phyloP scores from a whole-genome alignment of 2,113 vertebrate species.

The Bambusicola thoracicus region DNA sequence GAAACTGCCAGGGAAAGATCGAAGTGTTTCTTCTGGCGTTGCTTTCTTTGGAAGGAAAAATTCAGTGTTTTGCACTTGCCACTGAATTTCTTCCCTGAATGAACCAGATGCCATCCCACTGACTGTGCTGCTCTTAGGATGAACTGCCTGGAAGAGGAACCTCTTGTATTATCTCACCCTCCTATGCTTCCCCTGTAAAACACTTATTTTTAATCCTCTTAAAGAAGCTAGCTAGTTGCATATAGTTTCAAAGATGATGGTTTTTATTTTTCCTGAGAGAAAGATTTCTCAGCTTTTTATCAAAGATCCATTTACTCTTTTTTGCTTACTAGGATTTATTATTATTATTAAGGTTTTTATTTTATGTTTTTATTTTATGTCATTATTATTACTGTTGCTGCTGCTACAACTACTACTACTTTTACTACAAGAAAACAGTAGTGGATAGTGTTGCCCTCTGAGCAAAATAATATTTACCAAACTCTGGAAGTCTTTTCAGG shows the following conservation, averaged over 20 bases:
- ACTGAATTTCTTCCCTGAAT: background rate
- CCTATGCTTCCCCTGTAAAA: background rate
- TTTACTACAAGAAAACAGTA: background rate
- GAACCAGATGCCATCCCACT: background rate
- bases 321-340: background rate
- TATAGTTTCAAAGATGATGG: background rate
- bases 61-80: background rate
- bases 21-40: background rate
- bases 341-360: background rate
- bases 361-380: background rate
- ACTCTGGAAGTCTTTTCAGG: background rate
- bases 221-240: background rate
- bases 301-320: background rate
- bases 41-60: background rate
- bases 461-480: background rate
- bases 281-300: background rate
- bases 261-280: background rate
- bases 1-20: background rate
- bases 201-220: background rate
- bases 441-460: rapidly evolving
- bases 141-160: background rate
- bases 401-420: background rate
- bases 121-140: background rate
- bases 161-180: background rate
- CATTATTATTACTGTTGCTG: background rate